Base-by-base conservation (phyloP, 2,888 invertebrate genomes). In the Ophion costatus region DNA sequence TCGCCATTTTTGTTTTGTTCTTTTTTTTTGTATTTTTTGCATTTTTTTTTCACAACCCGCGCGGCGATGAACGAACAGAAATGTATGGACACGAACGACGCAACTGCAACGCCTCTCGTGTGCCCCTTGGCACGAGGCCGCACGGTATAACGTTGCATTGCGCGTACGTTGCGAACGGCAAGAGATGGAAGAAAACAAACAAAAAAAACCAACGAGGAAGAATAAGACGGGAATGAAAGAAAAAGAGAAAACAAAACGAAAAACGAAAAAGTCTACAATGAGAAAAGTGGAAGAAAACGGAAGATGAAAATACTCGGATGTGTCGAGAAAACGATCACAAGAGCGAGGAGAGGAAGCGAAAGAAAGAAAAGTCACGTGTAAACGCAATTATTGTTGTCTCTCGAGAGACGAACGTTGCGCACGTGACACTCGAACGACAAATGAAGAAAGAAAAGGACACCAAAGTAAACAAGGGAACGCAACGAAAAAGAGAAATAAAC, bases 81-180 rank as follows among this genome's bases (percentile, higher is more conserved):
- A 1, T 45, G 14, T 45, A 45, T 14, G 45, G 45, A 45, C 45
- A 10, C 14, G 17, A 59, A 56, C 70, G 63, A 64, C 33, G 33
- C 70, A 73, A 29, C 42, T 67, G 29, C 67, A 66, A 77, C 45
- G 14, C 45, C 3, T 14, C 14, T 14, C 14, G 45, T 17, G 45
- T 14, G 45, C 45, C 14, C 24, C 59, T 56, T 51, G 38, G 9
- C 38, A 38, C 83, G 87, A 85, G 86, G 88, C 85, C 88, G 89
- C 85, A 84, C 78, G 33, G 7, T 79, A 64, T 20, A 38, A 7
- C 64, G 1, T 45, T 14, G 45, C 10, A 11, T 61, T 64, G 64
- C 57, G n/a, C 33, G 59, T 78, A 45, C 4, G 45, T 74, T 51
- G 59, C 82, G 14, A 73, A 70, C 10, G 66, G 71, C 61, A 67